A percentile compares a stretch with the other conserved stretches of the same genome.
These are phyloP conservation scores for Marisa cornuarietis DNA, from an alignment of 1,140 invertebrate genomes.

Conservation along the genomic window DNA sequence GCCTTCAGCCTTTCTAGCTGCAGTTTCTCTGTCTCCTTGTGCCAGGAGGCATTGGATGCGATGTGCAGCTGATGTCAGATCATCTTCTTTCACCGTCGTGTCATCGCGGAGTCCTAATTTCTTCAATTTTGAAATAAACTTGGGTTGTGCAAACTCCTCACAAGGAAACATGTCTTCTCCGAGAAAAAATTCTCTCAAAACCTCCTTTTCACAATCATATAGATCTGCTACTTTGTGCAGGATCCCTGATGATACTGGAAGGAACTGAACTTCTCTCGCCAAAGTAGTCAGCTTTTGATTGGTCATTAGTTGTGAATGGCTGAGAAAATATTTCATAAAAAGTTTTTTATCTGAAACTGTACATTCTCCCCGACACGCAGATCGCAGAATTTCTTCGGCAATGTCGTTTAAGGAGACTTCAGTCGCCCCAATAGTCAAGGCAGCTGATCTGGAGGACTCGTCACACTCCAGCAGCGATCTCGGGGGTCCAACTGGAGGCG, in stretches of 20 bases:
- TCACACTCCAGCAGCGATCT: neutral
- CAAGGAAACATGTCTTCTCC: constrained; percentile 31
- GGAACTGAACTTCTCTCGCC: constrained; percentile 9
- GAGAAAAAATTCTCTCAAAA: constrained; percentile 23
- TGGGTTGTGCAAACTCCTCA: constrained; percentile 5
- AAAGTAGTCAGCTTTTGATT: neutral
- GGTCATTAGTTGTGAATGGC: neutral
- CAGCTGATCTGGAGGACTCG: neutral
- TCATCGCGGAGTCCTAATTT: constrained; percentile 19
- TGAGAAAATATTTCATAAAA: constrained; percentile 24
- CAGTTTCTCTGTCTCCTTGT: neutral
- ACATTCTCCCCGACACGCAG: neutral
- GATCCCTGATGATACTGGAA: neutral
- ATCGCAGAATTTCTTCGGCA: neutral
- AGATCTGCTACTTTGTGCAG: constrained; percentile 13
- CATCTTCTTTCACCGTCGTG: constrained; percentile 11
- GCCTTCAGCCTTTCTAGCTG: constrained; percentile 6
- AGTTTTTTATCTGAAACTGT: neutral
- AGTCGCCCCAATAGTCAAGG: constrained; percentile 7
- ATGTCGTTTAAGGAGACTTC: neutral
- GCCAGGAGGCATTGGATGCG: neutral
- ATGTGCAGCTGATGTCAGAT: constrained; percentile 24
- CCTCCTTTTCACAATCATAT: constrained; percentile 18
- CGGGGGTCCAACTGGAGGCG: constrained; percentile 7
- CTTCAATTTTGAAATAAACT: constrained; percentile 11